Percentiles rank a stretch among this genome's conserved stretches.
phyloP scores from a whole-genome alignment of 2,113 vertebrate species.

The Callionymus lyra region DNA sequence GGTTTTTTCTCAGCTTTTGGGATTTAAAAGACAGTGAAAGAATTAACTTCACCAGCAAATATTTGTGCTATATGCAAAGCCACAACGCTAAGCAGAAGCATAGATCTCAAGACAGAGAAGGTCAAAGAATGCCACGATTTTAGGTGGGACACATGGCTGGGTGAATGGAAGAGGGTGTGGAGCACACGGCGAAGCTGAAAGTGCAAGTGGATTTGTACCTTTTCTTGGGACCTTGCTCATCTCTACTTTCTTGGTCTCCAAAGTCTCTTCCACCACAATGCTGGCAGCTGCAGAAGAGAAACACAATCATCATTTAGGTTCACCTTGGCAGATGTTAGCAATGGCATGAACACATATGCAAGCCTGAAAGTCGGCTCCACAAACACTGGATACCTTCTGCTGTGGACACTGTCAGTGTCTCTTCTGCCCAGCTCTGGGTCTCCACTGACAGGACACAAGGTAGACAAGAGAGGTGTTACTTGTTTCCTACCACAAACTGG shows the following conservation, averaged over 20 bases:
- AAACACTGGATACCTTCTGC: no score
- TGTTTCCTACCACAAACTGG: no score
- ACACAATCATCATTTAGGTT: neutral
- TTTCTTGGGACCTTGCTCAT: constrained; percentile 52
- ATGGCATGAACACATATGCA: neutral
- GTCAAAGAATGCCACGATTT: neutral
- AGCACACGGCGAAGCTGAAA: neutral
- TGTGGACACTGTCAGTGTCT: constrained; percentile 39
- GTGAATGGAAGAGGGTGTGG: constrained; percentile 9
- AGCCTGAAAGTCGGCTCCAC: neutral
- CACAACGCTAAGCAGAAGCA: constrained; percentile 9
- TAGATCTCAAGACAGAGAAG: neutral
- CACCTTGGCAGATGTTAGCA: neutral
- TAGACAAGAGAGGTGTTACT: neutral
- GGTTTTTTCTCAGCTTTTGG: constrained; percentile 34
- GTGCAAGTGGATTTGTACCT: constrained; percentile 45
- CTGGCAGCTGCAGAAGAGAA: constrained; percentile 57
- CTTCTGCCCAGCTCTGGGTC: constrained; percentile 54
- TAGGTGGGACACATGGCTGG: neutral
- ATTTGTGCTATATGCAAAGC: constrained; percentile 4
- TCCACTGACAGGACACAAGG: constrained; percentile 40
- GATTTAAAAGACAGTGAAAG: constrained; percentile 46
- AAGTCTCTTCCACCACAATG: constrained; percentile 65
- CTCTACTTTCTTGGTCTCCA: constrained; percentile 69
- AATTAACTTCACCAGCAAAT: constrained; percentile 25